Base-by-base conservation (phyloP, 2,113 vertebrate genomes). In the Bostrychus sinensis region DNA sequence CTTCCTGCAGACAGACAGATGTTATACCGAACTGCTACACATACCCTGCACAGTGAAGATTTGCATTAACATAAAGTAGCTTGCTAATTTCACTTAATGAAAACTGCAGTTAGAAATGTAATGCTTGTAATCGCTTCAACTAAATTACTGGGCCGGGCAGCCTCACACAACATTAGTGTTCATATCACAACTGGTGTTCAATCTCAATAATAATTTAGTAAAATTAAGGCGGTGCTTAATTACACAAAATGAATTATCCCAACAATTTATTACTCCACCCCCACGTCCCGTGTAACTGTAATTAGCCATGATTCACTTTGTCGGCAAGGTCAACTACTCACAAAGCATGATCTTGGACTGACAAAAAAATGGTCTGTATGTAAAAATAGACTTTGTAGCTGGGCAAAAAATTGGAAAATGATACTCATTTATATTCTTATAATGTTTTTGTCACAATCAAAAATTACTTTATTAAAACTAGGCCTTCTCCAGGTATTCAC, bases 1-100 rank as follows among this genome's bases (percentile, higher is more conserved):
- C 66, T 77, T 79, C 70, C 76, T 72, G 81, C 51, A 43, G 48
- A 82, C 57, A 62, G 56, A 72, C 83, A 88, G 80, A 82, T 85
- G 83, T 77, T 74, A 41, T 22, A 60, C 54, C 72, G 56, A 68
- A 72, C 78, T 73, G 72, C 60, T 64, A 62, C 32, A 54, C 53
- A 51, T 62, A 64, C 43, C 53, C 66, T 14, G 56, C 0, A 20
- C 58, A 39, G 59, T 16, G 23, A 70, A 38, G 73, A 22, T 46
- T 66, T 7, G 1, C 58, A 53, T 66, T 46, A 75, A 77, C 53
- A 62, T 56, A 25, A 12, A 73, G 60, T 70, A 84, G 75, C 63
- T 79, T 80, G 78, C 37, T 65, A 14, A 57, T 62, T 77, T 63
- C 70, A 48, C 58, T 56, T 51, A 63, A 72, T 75, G 64, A 62